These are phyloP conservation scores for Glyphotaelius pellucidus DNA, from an alignment of 2,888 invertebrate genomes.

Conservation along the genomic window DNA sequence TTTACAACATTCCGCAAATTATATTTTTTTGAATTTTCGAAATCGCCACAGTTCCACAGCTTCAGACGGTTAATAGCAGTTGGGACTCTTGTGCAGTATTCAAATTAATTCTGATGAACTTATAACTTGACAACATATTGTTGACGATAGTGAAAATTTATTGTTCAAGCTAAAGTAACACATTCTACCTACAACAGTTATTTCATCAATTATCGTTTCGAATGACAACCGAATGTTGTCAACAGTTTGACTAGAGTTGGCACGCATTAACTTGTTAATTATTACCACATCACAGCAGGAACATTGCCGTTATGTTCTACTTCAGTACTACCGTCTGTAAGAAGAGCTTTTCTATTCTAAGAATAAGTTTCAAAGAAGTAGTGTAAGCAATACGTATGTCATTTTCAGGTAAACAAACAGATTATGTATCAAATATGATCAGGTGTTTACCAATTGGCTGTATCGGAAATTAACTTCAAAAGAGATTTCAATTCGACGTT, in stretches of 20 bases:
- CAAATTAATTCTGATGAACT: too few relatives aligned
- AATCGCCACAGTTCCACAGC: too few relatives aligned
- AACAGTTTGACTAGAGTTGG: conserved; percentile 17
- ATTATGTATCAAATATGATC: not conserved
- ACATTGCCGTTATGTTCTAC: not conserved
- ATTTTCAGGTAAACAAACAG: not conserved
- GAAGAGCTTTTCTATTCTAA: not conserved
- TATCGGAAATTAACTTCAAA: not conserved
- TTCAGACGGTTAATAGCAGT: too few relatives aligned
- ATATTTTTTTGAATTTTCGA: too few relatives aligned
- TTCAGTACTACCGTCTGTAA: not conserved
- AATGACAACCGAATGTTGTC: conserved; percentile 34
- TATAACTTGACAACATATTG: too few relatives aligned
- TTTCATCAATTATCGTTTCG: conserved; percentile 4
- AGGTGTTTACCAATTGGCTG: not conserved
- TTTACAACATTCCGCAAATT: too few relatives aligned
- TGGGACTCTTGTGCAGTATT: too few relatives aligned
- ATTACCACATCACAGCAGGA: conserved; percentile 10
- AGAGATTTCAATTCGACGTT: not conserved
- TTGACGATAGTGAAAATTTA: too few relatives aligned
- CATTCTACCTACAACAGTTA: not conserved
- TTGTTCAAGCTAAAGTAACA: not conserved
- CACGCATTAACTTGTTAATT: conserved; percentile 5
- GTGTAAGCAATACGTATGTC: not conserved
- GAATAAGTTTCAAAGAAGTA: not conserved